Evolutionary conservation across 2,113 vertebrate genomes (phyloP).

Genomic region (Rhinoptilus africanus): DNA sequence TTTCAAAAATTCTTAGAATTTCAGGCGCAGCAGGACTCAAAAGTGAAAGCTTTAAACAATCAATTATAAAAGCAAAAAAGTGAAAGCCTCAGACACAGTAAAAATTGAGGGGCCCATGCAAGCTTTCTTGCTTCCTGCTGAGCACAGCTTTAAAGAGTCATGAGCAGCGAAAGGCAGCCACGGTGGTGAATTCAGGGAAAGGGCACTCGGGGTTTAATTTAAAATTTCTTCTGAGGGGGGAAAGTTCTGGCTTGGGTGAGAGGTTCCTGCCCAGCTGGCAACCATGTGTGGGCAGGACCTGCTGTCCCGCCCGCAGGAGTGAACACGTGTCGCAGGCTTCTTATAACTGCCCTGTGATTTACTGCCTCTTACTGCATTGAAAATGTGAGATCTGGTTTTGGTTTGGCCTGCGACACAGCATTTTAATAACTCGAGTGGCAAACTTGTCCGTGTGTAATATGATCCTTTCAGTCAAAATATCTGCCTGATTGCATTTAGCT

Average conservation of each 20-base stretch:
- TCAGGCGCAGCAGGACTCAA: neutral
- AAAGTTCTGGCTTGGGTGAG: neutral
- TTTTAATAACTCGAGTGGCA: neutral
- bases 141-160: neutral
- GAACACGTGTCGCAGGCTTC: neutral
- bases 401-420: neutral
- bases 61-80: neutral
- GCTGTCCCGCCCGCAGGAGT: rapidly evolving
- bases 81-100: neutral
- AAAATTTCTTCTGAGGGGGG: neutral
- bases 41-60: neutral
- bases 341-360: slow-evolving; percentile 2
- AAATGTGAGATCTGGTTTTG: neutral
- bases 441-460: neutral
- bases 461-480: neutral
- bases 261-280: slow-evolving; percentile 34
- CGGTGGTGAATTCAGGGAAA: neutral
- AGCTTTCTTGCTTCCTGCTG: neutral
- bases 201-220: neutral
- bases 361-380: neutral
- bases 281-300: slow-evolving; percentile 4
- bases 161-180: neutral
- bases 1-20: neutral
- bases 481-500: neutral
- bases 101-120: neutral